Conservation (phyloP, 2,113 vertebrate genomes). For the Turnix velox region DNA sequence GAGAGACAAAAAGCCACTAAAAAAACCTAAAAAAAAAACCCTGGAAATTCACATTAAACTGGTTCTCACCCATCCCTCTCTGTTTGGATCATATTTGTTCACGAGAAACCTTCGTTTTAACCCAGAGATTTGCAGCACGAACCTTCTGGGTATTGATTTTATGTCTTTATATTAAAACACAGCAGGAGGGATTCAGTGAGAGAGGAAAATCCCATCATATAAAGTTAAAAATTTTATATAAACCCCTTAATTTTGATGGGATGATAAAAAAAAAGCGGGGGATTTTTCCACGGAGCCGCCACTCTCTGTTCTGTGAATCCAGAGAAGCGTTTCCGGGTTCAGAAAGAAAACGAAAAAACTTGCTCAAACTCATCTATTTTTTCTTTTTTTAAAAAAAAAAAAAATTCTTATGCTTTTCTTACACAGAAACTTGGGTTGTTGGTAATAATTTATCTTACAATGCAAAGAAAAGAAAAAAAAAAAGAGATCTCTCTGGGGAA, state of each 20-base stretch:
- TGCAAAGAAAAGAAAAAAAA: background rate
- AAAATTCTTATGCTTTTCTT: background rate
- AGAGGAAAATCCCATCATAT: background rate
- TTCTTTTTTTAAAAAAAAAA: too few species aligned
- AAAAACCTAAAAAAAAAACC: background rate
- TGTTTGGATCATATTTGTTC: accelerated
- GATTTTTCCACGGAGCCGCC: accelerated
- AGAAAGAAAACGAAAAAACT: background rate
- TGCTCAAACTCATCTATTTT: background rate
- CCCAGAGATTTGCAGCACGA: background rate
- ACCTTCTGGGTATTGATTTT: background rate
- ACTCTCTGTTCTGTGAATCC: background rate
- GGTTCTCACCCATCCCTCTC: background rate
- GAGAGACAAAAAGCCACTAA: background rate
- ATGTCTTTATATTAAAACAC: background rate
- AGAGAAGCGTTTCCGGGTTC: accelerated
- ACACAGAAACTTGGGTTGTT: background rate
- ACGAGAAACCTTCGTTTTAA: accelerated
- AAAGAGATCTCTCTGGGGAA: background rate
- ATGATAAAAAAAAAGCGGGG: background rate
- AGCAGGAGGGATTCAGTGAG: background rate
- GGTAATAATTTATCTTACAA: background rate
- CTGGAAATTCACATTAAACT: background rate
- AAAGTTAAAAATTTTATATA: background rate
- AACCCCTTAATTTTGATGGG: background rate